phyloP scores from a whole-genome alignment of 2,113 vertebrate species.

The Struthio camelus region DNA sequence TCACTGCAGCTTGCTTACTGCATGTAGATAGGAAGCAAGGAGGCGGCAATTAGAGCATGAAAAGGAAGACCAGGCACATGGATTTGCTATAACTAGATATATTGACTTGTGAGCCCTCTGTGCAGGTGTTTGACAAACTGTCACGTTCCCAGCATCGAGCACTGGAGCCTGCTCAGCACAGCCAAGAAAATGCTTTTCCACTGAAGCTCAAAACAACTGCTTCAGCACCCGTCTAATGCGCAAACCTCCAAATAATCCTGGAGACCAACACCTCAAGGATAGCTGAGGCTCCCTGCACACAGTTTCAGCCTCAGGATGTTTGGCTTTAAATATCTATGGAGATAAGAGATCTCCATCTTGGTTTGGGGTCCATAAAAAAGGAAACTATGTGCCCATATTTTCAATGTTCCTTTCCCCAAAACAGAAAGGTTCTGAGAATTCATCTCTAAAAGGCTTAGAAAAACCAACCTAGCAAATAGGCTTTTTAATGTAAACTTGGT shows the following conservation, averaged over 20 bases:
- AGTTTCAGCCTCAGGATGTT: not conserved
- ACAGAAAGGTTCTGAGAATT: not conserved
- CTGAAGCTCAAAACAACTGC: not conserved
- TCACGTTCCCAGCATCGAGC: fast-evolving
- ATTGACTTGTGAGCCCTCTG: not conserved
- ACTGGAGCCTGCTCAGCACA: not conserved
- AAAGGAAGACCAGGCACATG: conserved; percentile 11
- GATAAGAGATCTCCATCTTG: not conserved
- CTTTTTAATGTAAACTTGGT: not conserved
- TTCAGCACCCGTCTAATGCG: not conserved
- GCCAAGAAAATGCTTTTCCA: not conserved
- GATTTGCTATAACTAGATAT: not conserved
- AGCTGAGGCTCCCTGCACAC: not conserved
- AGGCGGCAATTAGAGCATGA: conserved; percentile 27
- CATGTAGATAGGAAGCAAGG: conserved; percentile 4
- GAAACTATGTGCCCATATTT: not conserved
- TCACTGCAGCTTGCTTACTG: not conserved
- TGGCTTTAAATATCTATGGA: not conserved
- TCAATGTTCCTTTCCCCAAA: not conserved
- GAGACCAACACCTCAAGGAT: not conserved
- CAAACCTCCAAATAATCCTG: not conserved
- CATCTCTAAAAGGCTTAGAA: not conserved
- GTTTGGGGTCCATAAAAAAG: not conserved
- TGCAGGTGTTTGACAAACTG: not conserved
- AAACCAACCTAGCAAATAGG: not conserved